Evolutionary conservation across 2,797 vertebrate genomes (phyloP), one percentile per base, ranked within the genome.

Genomic region (Lithobates pipiens): DNA sequence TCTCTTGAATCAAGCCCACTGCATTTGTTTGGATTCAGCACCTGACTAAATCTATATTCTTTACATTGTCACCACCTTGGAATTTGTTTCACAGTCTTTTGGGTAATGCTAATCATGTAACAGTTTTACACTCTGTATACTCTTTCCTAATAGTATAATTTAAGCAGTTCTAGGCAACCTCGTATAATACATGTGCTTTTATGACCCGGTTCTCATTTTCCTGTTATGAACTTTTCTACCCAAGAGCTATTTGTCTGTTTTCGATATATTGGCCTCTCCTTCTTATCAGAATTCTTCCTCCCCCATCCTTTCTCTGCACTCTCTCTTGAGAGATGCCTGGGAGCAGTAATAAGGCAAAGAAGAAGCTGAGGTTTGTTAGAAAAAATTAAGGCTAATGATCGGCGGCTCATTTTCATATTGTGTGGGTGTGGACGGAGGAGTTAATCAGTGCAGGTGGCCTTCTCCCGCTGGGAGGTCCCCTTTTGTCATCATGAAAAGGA

Each of bases 381-480:
- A 91, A 76, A 93, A 94, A 95, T 94, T 91, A 91, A 92, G 92
- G 91, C 93, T 95, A 94, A 95, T 94, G 93, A 94, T 93, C 91
- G 92, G 91, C 92, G 92, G 92, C 93, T 95, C 92, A 90, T 94
- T 94, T 94, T 94, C 93, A 92, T 93, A 93, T 93, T 92, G 91
- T 34, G 92, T 94, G 94, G 92, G 92, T 93, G 93, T 94, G 92
- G 92, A 92, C 89, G 90, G 91, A 92, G 92, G 92, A 93, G 92
- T 94, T 94, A 83, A 92, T 93, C 92, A 95, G 94, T 91, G 94
- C 95, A 96, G 96, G 95, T 96, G 96, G 95, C 95, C 93, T 91
- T 91, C 91, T 91, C 91, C 92, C 92, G 90, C 92, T 93, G 93
- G 93, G 94, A 94, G 92, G 92, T 93, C 93, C 92, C 93, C 91